phyloP scores from a whole-genome alignment of 1,140 invertebrate species.

The Listronotus bonariensis region DNA sequence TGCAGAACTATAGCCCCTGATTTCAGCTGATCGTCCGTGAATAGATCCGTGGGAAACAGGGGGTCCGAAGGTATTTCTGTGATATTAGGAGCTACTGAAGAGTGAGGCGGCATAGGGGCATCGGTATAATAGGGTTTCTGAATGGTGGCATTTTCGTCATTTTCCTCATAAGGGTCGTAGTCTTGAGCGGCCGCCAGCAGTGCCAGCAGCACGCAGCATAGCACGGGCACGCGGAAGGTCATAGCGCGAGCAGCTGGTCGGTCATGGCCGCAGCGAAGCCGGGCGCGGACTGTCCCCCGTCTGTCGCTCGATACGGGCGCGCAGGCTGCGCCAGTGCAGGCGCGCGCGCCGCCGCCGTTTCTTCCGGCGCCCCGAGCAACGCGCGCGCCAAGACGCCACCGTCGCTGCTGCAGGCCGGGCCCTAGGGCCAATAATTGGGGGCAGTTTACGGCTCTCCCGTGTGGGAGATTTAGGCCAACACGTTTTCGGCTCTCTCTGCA shows the following conservation, averaged over 20 bases:
- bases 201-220: conserved; percentile 49
- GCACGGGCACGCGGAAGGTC: conserved; percentile 51
- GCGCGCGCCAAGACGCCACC: conserved; percentile 11
- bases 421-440: conserved; percentile 9
- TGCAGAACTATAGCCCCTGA: conserved; percentile 85
- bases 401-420: conserved; percentile 16
- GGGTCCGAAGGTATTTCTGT: conserved; percentile 57
- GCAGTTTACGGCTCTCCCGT: neutral
- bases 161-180: conserved; percentile 11
- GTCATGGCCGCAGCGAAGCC: conserved; percentile 55
- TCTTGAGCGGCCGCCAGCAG: conserved; percentile 41
- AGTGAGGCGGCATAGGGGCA: conserved; percentile 10
- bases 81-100: neutral
- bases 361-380: conserved; percentile 11
- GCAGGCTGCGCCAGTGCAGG: conserved; percentile 43
- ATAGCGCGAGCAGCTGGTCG: conserved; percentile 43
- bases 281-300: conserved; percentile 51
- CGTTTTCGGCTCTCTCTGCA: too few relatives aligned
- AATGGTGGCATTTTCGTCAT: conserved; percentile 30
- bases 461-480: too few relatives aligned
- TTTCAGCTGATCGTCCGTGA: conserved; percentile 79
- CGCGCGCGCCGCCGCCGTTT: conserved; percentile 25
- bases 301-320: conserved; percentile 37
- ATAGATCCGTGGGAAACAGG: conserved; percentile 88
- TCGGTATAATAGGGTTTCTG: conserved; percentile 23